phyloP scores from a whole-genome alignment of 2,888 invertebrate species.

The Biston stratarius region DNA sequence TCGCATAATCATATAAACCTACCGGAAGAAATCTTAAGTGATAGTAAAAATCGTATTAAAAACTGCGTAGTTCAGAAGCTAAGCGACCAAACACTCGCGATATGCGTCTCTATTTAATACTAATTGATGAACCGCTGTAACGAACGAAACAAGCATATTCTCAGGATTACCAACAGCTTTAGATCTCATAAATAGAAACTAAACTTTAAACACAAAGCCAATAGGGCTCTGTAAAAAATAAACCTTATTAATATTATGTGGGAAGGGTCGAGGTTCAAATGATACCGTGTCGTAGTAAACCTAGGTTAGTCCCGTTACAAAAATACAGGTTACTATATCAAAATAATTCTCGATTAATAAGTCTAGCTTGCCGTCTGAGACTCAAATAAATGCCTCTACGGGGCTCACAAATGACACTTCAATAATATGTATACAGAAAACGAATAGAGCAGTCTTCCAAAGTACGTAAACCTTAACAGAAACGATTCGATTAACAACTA shows the following conservation, averaged over 20 bases:
- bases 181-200: conserved; percentile 33
- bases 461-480: conserved; percentile 66
- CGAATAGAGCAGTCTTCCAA: conserved; percentile 81
- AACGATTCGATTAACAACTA: conserved; percentile 65
- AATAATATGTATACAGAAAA: conserved; percentile 63
- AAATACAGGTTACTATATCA: conserved; percentile 67
- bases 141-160: conserved; percentile 13
- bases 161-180: conserved; percentile 19
- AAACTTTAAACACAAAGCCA: conserved; percentile 70
- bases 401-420: conserved; percentile 59
- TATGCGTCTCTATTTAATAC: too few species aligned
- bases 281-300: conserved; percentile 61
- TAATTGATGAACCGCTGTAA: too few species aligned
- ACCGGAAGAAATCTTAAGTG: too few species aligned
- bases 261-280: conserved; percentile 58
- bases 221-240: conserved; percentile 62
- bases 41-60: too few species aligned
- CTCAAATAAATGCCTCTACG: conserved; percentile 76
- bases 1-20: too few species aligned
- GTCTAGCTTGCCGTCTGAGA: conserved; percentile 82
- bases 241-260: conserved; percentile 53
- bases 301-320: conserved; percentile 76
- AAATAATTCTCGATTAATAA: conserved; percentile 69
- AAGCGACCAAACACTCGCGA: too few species aligned
- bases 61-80: too few species aligned